Evolutionary conservation across 2,888 invertebrate species (phyloP).

Genomic region (Nasonovia ribisnigri): DNA sequence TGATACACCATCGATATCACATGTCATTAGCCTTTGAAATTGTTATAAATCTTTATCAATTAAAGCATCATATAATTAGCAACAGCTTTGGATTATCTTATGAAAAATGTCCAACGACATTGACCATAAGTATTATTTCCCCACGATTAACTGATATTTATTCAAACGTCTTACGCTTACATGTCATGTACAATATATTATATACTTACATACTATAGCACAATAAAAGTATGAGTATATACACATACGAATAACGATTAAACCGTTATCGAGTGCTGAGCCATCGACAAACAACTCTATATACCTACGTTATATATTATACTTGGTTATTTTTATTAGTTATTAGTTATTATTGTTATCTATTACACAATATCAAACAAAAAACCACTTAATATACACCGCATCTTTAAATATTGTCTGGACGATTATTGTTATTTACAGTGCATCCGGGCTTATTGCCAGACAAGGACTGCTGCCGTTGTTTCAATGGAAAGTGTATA

Average conservation of each 20-base stretch:
- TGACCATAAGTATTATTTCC: not conserved
- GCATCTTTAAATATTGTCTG: conserved; percentile 44
- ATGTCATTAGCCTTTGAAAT: not conserved
- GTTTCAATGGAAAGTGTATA: not conserved
- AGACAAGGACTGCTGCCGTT: conserved; percentile 28
- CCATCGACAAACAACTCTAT: not conserved
- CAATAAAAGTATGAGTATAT: not conserved
- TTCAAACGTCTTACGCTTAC: not conserved
- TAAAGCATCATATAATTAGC: not conserved
- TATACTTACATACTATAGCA: not conserved
- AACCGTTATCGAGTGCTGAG: not conserved
- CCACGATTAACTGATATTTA: not conserved
- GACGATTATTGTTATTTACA: conserved; percentile 50
- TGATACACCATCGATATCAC: too few species aligned
- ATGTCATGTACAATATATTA: not conserved
- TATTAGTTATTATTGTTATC: not conserved
- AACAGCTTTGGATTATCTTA: not conserved
- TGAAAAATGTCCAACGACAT: not conserved
- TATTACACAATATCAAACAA: conserved; percentile 32
- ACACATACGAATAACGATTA: not conserved
- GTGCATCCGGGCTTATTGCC: conserved; percentile 56
- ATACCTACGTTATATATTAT: not conserved
- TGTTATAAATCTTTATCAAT: not conserved
- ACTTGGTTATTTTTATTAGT: not conserved
- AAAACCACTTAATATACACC: conserved; percentile 31